Evolutionary conservation across 2,888 invertebrate species (phyloP).

Genomic region (Ptilodon capucinus): DNA sequence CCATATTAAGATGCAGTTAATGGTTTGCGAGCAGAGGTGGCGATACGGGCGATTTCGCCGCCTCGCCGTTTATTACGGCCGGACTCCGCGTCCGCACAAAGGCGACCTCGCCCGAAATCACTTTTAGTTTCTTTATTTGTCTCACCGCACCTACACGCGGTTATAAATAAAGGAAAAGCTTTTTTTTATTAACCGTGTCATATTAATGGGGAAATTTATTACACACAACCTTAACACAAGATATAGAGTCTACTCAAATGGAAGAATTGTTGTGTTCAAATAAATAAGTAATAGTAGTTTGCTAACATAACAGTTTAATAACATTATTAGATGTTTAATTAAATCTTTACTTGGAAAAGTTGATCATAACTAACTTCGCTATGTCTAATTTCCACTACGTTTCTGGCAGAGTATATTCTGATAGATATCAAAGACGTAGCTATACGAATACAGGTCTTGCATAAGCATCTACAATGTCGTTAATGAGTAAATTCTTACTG

Average conservation of each 20-base stretch:
- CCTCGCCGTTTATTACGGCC: constrained; percentile 24
- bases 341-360: too few relatives aligned
- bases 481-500: neutral
- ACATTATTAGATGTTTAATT: too few relatives aligned
- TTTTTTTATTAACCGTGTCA: constrained; percentile 29
- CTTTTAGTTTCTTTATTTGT: constrained; percentile 57
- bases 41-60: constrained; percentile 28
- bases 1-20: constrained; percentile 6
- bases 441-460: too few relatives aligned
- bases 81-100: constrained; percentile 46
- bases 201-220: constrained; percentile 20
- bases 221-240: constrained; percentile 8
- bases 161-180: constrained; percentile 41
- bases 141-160: constrained; percentile 48
- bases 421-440: too few relatives aligned
- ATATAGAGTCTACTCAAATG: neutral
- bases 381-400: too few relatives aligned
- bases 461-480: neutral
- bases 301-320: too few relatives aligned
- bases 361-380: too few relatives aligned
- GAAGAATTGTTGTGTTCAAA: too few relatives aligned
- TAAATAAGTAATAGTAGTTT: too few relatives aligned
- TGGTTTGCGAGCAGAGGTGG: constrained; percentile 20
- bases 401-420: too few relatives aligned
- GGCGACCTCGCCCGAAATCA: constrained; percentile 54